These are phyloP conservation scores for Deroplatys truncata DNA, from an alignment of 2,888 invertebrate species.

Conservation along the genomic window DNA sequence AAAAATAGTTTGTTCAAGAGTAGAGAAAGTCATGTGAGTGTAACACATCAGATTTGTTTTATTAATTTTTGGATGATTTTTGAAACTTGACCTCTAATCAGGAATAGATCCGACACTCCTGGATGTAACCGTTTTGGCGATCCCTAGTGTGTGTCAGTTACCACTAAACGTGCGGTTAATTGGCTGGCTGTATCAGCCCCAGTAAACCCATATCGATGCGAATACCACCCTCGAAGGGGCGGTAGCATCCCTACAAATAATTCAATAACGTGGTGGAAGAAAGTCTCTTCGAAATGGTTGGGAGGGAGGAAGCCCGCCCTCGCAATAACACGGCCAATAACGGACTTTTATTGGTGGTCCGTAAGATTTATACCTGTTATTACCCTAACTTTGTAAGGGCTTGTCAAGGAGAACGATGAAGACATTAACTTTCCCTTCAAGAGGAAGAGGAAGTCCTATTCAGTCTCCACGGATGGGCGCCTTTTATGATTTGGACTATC, in stretches of 20 bases:
- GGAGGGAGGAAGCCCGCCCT: neutral
- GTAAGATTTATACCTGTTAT: neutral
- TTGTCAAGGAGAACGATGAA: neutral
- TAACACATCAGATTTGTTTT: too few species aligned
- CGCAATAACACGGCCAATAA: constrained; percentile 6
- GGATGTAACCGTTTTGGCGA: too few species aligned
- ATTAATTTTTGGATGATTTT: too few species aligned
- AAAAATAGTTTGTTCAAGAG: too few species aligned
- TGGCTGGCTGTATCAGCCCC: neutral
- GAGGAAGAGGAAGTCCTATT: neutral
- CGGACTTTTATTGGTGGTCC: neutral
- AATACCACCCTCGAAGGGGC: neutral
- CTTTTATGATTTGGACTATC: neutral
- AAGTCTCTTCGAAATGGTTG: neutral
- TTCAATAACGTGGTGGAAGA: neutral
- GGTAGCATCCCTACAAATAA: neutral
- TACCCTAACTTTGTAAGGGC: neutral
- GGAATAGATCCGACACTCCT: too few species aligned
- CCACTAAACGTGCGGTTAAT: neutral
- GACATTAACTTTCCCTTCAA: neutral
- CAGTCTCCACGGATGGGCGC: neutral
- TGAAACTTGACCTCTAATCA: too few species aligned
- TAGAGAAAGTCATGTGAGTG: too few species aligned
- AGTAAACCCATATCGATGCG: neutral
- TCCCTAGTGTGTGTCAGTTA: neutral